phyloP scores from a whole-genome alignment of 2,888 invertebrate genomes.

The Maniola hyperantus region DNA sequence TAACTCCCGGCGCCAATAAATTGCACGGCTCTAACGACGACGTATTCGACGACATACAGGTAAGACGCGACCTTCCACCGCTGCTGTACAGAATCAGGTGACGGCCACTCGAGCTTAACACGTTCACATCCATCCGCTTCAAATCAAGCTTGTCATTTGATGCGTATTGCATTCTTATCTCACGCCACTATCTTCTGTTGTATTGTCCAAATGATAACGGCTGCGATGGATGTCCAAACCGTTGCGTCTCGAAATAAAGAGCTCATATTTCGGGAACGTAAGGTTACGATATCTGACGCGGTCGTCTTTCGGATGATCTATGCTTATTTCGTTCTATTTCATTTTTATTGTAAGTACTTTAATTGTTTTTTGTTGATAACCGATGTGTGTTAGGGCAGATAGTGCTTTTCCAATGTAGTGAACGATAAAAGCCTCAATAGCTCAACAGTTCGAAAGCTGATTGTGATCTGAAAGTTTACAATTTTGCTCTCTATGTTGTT shows the following conservation, averaged over 20 bases:
- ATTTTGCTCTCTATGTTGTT: slow-evolving; percentile 13
- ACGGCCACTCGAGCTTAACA: slow-evolving; percentile 72
- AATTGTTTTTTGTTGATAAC: slow-evolving; percentile 6
- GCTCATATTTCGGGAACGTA: slow-evolving; percentile 75
- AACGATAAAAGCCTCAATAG: slow-evolving; percentile 18
- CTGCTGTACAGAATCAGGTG: slow-evolving; percentile 59
- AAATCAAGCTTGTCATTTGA: slow-evolving; percentile 33
- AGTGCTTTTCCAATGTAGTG: neutral
- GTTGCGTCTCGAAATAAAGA: slow-evolving; percentile 71
- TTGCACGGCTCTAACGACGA: slow-evolving; percentile 75
- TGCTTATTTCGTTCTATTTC: slow-evolving; percentile 15
- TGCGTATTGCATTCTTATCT: slow-evolving; percentile 32
- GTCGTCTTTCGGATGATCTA: neutral
- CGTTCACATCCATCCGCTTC: slow-evolving; percentile 73
- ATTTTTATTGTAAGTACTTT: slow-evolving; percentile 22
- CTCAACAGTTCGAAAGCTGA: slow-evolving; percentile 11
- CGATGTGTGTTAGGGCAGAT: neutral
- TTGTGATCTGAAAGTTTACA: slow-evolving; percentile 11
- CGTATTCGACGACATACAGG: slow-evolving; percentile 77
- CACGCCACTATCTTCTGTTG: slow-evolving; percentile 23
- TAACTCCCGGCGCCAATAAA: slow-evolving; percentile 69
- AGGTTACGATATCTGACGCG: slow-evolving; percentile 52
- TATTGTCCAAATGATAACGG: slow-evolving; percentile 46
- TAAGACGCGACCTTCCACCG: slow-evolving; percentile 49
- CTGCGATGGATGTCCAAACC: slow-evolving; percentile 51